phyloP scores from a whole-genome alignment of 2,797 vertebrate genomes.

The Dendrocincla fuliginosa region DNA sequence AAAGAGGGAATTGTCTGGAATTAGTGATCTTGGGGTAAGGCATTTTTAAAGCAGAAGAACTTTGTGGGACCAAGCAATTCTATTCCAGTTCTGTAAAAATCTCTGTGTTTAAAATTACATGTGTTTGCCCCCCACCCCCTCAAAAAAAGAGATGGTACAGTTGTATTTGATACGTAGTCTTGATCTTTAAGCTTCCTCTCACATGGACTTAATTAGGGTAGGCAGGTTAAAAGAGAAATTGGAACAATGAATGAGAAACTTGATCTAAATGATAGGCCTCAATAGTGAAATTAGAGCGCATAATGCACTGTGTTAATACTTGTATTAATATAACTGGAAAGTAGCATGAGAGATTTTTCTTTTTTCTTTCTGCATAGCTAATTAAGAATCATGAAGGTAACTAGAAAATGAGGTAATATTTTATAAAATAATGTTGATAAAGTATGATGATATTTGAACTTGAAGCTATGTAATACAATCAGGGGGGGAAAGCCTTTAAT shows the following conservation, averaged over 20 bases:
- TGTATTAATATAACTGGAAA: constrained; percentile 76
- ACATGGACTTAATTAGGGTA: constrained; percentile 57
- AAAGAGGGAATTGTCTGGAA: constrained; percentile 40
- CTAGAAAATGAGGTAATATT: constrained; percentile 68
- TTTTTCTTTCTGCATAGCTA: constrained; percentile 70
- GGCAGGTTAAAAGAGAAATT: constrained; percentile 56
- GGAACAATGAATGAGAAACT: constrained; percentile 47
- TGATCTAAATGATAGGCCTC: constrained; percentile 66
- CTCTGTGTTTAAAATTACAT: constrained; percentile 24
- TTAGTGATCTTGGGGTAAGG: constrained; percentile 16
- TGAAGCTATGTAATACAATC: constrained; percentile 71
- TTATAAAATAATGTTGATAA: constrained; percentile 60
- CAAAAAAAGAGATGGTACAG: background rate
- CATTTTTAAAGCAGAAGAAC: constrained; percentile 56
- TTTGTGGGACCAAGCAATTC: constrained; percentile 77
- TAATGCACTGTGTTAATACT: constrained; percentile 73
- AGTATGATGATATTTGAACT: constrained; percentile 64
- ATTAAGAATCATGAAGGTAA: constrained; percentile 72
- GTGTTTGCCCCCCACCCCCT: background rate
- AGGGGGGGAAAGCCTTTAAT: constrained; percentile 19
- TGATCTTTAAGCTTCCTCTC: constrained; percentile 56
- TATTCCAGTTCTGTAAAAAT: constrained; percentile 64
- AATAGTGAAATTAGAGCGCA: constrained; percentile 63
- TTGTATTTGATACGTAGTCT: constrained; percentile 35
- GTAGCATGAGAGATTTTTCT: constrained; percentile 68